A percentile compares a stretch with the other conserved stretches of the same genome.
These are phyloP conservation scores for Turnix velox DNA, from an alignment of 2,113 vertebrate genomes.

Conservation along the genomic window DNA sequence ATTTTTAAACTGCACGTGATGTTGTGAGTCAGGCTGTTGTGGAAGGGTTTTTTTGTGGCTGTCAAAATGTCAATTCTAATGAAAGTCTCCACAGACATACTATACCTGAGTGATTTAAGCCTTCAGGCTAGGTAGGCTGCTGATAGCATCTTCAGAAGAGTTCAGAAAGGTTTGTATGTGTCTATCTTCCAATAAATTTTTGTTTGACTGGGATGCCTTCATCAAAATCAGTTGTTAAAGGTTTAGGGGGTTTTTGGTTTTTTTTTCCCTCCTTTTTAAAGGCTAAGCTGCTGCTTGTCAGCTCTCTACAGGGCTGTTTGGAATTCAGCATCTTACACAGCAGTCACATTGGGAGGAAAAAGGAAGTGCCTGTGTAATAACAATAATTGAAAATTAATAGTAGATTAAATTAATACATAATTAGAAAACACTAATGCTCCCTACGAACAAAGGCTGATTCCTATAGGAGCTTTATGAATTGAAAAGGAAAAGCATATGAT, in stretches of 20 bases:
- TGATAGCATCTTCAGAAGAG: constrained; percentile 47
- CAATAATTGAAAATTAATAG: constrained; percentile 63
- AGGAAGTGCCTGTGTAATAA: constrained; percentile 27
- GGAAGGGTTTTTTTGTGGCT: constrained; percentile 30
- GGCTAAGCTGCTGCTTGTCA: constrained; percentile 15
- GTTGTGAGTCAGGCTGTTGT: not conserved
- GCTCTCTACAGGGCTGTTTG: constrained; percentile 2
- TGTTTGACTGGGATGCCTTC: constrained; percentile 22
- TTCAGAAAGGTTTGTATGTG: constrained; percentile 52
- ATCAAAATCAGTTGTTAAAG: not conserved
- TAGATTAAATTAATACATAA: constrained; percentile 64
- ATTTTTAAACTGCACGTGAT: constrained; percentile 28
- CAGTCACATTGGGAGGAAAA: not conserved
- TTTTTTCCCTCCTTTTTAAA: not conserved
- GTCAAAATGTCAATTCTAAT: constrained; percentile 68
- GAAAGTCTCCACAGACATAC: constrained; percentile 36
- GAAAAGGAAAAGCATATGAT: not conserved
- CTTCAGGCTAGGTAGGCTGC: constrained; percentile 52
- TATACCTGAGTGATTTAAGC: constrained; percentile 52
- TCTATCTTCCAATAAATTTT: not conserved
- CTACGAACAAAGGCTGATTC: constrained; percentile 26
- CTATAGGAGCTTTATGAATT: constrained; percentile 21
- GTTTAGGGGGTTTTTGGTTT: not conserved
- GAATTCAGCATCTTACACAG: not conserved
- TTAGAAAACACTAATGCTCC: constrained; percentile 52